phyloP scores from a whole-genome alignment of 1,140 invertebrate species.

The Schlechtendalia chinensis region DNA sequence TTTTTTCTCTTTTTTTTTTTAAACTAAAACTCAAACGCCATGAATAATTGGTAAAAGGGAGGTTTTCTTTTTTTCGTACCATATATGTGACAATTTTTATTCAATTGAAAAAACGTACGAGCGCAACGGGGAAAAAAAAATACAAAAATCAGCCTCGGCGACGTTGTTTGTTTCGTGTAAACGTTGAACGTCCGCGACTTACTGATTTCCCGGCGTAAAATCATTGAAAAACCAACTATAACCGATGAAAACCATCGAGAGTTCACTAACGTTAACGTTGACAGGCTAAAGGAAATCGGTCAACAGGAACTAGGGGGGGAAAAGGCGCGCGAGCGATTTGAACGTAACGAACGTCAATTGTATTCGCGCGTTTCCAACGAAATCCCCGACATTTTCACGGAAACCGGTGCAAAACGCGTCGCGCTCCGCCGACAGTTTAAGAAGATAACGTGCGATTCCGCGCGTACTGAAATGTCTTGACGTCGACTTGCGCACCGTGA shows the following conservation, averaged over 20 bases:
- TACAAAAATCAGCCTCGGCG: not conserved
- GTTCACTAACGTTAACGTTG: not conserved
- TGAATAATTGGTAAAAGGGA: conserved; percentile 19
- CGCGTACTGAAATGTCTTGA: too few relatives aligned
- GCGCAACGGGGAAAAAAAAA: too few relatives aligned
- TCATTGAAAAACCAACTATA: not conserved
- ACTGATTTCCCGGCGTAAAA: not conserved
- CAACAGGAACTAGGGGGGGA: not conserved
- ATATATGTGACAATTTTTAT: not conserved
- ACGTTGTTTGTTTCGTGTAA: not conserved
- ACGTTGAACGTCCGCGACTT: not conserved
- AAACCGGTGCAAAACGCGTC: not conserved
- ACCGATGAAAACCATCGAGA: not conserved
- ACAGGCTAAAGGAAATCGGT: conserved; percentile 22
- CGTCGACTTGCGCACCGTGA: too few relatives aligned
- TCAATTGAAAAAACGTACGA: not conserved
- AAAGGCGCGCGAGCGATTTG: not conserved
- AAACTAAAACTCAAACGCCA: conserved; percentile 28
- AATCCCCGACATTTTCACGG: not conserved
- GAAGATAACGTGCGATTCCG: too few relatives aligned
- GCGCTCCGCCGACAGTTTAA: too few relatives aligned
- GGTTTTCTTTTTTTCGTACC: not conserved
- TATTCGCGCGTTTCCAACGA: conserved; percentile 3
- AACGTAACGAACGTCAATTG: not conserved
- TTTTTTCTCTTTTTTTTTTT: too few relatives aligned